These are phyloP conservation scores for Petaurus breviceps DNA, from an alignment of 2,113 vertebrate genomes.

Conservation along the genomic window DNA sequence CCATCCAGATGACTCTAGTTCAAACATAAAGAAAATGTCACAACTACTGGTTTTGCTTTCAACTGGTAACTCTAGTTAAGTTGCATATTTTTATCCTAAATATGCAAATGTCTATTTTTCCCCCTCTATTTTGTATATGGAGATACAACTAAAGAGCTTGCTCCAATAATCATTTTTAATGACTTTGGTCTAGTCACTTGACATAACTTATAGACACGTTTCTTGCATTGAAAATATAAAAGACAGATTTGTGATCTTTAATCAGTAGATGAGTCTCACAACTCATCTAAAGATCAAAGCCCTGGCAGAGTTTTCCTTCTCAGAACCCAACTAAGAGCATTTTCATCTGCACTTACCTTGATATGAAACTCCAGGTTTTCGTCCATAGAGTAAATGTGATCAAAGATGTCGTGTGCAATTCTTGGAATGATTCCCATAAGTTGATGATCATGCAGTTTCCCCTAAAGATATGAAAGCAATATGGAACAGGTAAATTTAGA, in stretches of 20 bases:
- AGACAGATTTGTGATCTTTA: neutral
- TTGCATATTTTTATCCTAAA: neutral
- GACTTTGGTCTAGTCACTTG: neutral
- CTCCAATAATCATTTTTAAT: neutral
- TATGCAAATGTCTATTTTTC: neutral
- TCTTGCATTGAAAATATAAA: neutral
- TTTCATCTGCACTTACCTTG: constrained; percentile 87
- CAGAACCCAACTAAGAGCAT: fast-evolving
- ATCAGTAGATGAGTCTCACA: neutral
- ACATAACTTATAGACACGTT: neutral
- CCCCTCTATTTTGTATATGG: neutral
- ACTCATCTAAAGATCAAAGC: neutral
- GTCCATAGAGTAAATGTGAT: constrained; percentile 98
- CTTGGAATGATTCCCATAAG: constrained; percentile 97
- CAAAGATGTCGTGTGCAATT: constrained; percentile 94
- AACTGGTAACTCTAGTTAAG: neutral
- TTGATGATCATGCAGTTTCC: constrained; percentile 91
- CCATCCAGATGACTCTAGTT: neutral
- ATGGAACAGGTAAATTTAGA: neutral
- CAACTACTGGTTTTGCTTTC: neutral
- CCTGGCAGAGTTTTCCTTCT: neutral
- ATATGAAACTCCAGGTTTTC: constrained; percentile 98
- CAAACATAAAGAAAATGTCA: neutral
- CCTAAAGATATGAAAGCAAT: constrained; percentile 81
- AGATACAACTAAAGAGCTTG: neutral